Percentiles rank a stretch among this genome's conserved stretches.
These are phyloP conservation scores for Drosophila pseudotalamancana DNA, from an alignment of 2,888 invertebrate species.

Conservation along the genomic window DNA sequence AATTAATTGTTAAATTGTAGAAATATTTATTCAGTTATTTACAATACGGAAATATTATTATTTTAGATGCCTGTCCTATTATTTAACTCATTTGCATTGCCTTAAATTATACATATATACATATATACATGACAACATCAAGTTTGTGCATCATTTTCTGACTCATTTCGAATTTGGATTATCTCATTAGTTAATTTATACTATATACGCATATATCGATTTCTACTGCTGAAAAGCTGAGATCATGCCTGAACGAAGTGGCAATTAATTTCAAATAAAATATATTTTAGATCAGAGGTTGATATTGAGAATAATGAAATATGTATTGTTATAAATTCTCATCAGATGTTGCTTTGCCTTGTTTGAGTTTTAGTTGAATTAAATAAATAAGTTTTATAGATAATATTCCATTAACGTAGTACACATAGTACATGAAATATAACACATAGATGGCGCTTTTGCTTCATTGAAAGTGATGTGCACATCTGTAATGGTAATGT, in stretches of 20 bases:
- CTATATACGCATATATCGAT: conserved; percentile 4
- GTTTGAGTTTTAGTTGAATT: too few species aligned
- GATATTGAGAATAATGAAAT: background rate
- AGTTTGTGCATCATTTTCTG: conserved; percentile 12
- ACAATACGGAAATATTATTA: background rate
- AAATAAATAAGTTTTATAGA: too few species aligned
- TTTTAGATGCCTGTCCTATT: background rate
- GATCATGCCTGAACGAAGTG: conserved; percentile 19
- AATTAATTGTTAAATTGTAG: background rate
- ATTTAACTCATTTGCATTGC: conserved; percentile 3
- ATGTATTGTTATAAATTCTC: too few species aligned
- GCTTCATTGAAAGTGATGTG: background rate
- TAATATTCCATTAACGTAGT: too few species aligned
- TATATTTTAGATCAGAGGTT: too few species aligned
- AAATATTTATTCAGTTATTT: conserved; percentile 1
- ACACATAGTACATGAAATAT: background rate
- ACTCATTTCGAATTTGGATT: conserved; percentile 30
- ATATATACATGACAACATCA: conserved; percentile 18
- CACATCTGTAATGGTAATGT: background rate
- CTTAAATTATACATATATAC: background rate
- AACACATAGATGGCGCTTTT: background rate
- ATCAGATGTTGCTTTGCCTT: too few species aligned
- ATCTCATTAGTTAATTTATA: background rate
- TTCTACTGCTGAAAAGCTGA: conserved; percentile 11
- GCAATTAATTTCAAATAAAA: background rate